Evolutionary conservation across 2,113 vertebrate species (phyloP), one percentile per base, ranked within the genome.

Genomic region (Canis aureus): DNA sequence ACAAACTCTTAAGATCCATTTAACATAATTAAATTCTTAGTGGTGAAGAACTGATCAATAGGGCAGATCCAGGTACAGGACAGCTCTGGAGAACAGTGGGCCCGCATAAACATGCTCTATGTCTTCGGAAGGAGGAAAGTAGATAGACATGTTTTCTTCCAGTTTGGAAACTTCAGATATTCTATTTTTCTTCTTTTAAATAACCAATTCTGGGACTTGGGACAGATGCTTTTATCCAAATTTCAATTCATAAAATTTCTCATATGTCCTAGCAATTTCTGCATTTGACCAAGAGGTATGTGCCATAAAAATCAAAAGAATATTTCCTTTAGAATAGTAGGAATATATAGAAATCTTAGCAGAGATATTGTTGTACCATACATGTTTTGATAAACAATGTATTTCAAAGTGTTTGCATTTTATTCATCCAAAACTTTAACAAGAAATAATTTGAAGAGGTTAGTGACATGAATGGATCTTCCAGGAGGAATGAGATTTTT

Each of bases 331-430:
- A 22, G 74, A 55, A 51, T 91, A 27, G n/a, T 16, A 51, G 66
- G 27, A 96, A 80, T n/a, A 60, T 89, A 62, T 1, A 78, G 67
- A 82, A 76, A 90, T 86, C 51, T 94, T 71, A 93, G 19, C 13
- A 76, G 89, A 94, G 38, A 69, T 59, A 11, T 3, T 74, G 11
- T 43, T 80, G 4, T 62, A 55, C 8, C 7, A 27, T 11, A 22
- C 11, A 16, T 27, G 17, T 67, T 95, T 89, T 59, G 27, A 79
- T 93, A 93, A 85, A 5, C 2, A 95, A 81, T 17, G 51, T 16
- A 92, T 66, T 43, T 80, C 60, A 95, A 78, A 90, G 59, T 22
- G 93, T 96, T 96, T 76, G 10, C 71, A 57, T 92, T 95, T 87
- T 82, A 43, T 79, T 96, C 29, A 79, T 22, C 19, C 9, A 76